phyloP scores from a whole-genome alignment of 2,888 invertebrate species.

The Smittia aterrima region DNA sequence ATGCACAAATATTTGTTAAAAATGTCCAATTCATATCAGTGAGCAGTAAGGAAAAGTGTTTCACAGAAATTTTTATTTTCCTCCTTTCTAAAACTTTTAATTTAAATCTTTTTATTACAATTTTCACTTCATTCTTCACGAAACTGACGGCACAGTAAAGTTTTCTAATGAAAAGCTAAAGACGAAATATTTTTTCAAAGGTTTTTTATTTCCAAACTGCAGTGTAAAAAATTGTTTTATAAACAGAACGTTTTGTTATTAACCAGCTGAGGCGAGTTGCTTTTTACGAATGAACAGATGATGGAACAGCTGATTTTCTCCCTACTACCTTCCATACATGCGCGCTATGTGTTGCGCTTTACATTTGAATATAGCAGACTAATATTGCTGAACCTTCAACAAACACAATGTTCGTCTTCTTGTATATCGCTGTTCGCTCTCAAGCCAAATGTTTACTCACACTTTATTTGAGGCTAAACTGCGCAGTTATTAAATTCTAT shows the following conservation, averaged over 20 bases:
- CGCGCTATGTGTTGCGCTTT: slow-evolving; percentile 5
- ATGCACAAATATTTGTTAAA: slow-evolving; percentile 1
- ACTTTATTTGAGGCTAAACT: slow-evolving; percentile 13
- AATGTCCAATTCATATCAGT: slow-evolving; percentile 29
- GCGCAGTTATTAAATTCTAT: slow-evolving; percentile 9
- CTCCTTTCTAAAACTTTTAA: background rate
- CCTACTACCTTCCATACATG: slow-evolving; percentile 1
- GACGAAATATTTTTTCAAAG: background rate
- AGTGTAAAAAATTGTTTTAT: slow-evolving; percentile 11
- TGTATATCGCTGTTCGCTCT: background rate
- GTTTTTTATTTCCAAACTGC: slow-evolving; percentile 4
- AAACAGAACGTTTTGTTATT: slow-evolving; percentile 30
- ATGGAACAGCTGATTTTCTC: slow-evolving; percentile 36
- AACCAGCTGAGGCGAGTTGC: slow-evolving; percentile 27
- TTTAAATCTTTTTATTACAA: background rate
- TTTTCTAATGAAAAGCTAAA: background rate
- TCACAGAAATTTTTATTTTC: background rate
- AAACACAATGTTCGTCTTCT: background rate
- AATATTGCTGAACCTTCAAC: background rate
- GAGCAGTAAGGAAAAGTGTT: background rate
- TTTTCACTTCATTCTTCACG: background rate
- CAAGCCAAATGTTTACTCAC: slow-evolving; percentile 23
- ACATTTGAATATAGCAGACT: background rate
- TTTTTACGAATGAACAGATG: slow-evolving; percentile 40
- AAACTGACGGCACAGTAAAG: background rate